Base-by-base conservation (phyloP, 1,140 invertebrate genomes). In the Aphelinus atriplicis region DNA sequence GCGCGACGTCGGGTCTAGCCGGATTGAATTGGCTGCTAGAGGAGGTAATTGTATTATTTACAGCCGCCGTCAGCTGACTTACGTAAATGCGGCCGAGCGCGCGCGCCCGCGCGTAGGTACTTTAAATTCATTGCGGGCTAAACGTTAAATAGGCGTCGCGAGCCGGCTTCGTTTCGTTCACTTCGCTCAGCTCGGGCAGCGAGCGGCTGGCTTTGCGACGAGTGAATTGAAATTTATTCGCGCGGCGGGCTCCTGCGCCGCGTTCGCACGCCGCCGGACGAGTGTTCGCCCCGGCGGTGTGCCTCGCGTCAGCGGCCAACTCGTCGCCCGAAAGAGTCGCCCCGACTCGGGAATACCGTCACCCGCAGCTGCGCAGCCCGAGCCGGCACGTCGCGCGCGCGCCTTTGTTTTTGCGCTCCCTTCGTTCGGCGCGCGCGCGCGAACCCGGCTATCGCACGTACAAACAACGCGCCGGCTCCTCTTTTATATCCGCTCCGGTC, bases 21-120 rank as follows among this genome's bases (percentile, higher is more conserved):
- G 45, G 56, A 83, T 82, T 84, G 81, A 82, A 84, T 83, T 78
- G 80, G 76, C 79, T 79, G 78, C 53, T 26, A 68, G 71, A 64
- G 72, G 77, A 77, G 77, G 79, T 83, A 83, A 83, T 82, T 80
- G 78, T 78, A 82, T 84, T 81, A 83, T 80, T 83, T 77, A 76
- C 60, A 72, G 76, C 77, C 78, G 47, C 51, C 74, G 76, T 79
- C 68, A 68, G 61, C 66, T 48, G 78, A 70, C 72, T 82, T 80
- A 80, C 78, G 79, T 78, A 81, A 81, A 81, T 79, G 77, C 75
- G 68, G 26, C 26, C 26, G 26, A 26, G 26, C 26, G 26, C 26
- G 26, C 26, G 26, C 26, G 26, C 26, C 26, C 26, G 26, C 72
- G 66, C 62, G 51, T 71, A 62, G 78, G 75, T 76, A 74, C 78